Conservation (phyloP, 2,888 invertebrate species). For the Harpalus rubripes region DNA sequence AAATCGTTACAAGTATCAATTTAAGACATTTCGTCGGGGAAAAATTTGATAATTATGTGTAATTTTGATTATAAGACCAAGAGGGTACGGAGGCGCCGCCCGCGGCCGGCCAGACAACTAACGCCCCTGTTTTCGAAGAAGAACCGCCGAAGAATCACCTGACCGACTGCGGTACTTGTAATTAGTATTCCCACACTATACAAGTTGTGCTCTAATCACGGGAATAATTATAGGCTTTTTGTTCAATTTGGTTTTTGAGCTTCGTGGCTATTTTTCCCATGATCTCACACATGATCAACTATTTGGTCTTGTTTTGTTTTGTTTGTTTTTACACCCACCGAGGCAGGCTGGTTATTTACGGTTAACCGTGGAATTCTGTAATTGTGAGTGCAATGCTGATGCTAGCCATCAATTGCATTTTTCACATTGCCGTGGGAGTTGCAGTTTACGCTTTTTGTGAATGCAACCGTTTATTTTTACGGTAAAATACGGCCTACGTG, state of each 20-base stretch:
- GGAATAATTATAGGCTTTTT: slow-evolving; percentile 76
- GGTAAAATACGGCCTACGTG: slow-evolving; percentile 13
- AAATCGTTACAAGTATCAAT: slow-evolving; percentile 71
- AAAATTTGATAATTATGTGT: slow-evolving; percentile 76
- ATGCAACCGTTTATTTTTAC: slow-evolving; percentile 7
- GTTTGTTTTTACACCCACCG: slow-evolving; percentile 61
- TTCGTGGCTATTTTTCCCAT: slow-evolving; percentile 75
- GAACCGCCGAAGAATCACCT: slow-evolving; percentile 32
- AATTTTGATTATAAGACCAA: slow-evolving; percentile 77
- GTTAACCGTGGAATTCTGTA: slow-evolving; percentile 45
- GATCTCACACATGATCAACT: slow-evolving; percentile 69
- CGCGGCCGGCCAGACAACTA: slow-evolving; percentile 68
- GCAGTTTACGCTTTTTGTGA: slow-evolving; percentile 10
- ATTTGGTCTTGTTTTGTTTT: slow-evolving; percentile 46
- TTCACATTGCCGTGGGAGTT: slow-evolving; percentile 36
- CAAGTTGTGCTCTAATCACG: slow-evolving; percentile 75
- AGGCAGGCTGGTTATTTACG: slow-evolving; percentile 42
- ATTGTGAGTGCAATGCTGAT: slow-evolving; percentile 17
- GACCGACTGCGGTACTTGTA: slow-evolving; percentile 75
- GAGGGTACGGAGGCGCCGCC: slow-evolving; percentile 71
- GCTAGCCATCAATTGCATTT: slow-evolving; percentile 29
- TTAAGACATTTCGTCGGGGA: slow-evolving; percentile 71
- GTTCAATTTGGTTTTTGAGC: slow-evolving; percentile 74
- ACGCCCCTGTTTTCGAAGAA: background rate
- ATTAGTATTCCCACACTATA: slow-evolving; percentile 77